Evolutionary conservation across 2,797 vertebrate species (phyloP).

Genomic region (Periparus ater): DNA sequence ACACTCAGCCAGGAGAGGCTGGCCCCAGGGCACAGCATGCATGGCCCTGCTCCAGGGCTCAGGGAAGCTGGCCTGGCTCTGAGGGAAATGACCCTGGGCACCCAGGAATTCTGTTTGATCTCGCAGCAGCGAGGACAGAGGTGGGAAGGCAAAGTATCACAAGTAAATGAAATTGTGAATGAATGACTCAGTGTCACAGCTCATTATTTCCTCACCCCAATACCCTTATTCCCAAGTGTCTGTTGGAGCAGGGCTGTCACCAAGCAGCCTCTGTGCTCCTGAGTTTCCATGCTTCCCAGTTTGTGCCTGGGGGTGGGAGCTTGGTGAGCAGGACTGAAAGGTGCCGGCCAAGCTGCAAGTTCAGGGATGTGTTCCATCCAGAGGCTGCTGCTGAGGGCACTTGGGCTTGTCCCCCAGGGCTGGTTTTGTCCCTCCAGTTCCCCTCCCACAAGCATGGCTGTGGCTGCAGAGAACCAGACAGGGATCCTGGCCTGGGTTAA

Average conservation of each 20-base stretch:
- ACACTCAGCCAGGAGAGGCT: rapidly evolving
- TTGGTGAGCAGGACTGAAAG: background rate
- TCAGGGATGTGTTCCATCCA: background rate
- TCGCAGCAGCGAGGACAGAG: background rate
- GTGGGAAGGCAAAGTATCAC: background rate
- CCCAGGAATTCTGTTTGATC: background rate
- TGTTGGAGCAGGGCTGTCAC: background rate
- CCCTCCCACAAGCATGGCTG: background rate
- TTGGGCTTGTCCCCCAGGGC: background rate
- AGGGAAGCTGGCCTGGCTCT: background rate
- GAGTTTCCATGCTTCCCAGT: background rate
- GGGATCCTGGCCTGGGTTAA: background rate
- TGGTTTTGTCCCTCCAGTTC: background rate
- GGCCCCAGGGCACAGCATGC: rapidly evolving
- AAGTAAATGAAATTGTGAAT: background rate
- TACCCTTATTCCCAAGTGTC: background rate
- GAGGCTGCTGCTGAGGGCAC: background rate
- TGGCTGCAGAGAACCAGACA: background rate
- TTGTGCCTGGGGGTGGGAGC: background rate
- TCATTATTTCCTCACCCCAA: background rate
- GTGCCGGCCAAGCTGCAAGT: background rate
- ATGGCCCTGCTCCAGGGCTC: background rate
- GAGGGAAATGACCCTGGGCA: background rate
- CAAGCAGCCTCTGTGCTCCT: background rate
- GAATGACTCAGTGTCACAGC: background rate